Conservation (phyloP, 2,888 invertebrate species). For the Volucella inanis region DNA sequence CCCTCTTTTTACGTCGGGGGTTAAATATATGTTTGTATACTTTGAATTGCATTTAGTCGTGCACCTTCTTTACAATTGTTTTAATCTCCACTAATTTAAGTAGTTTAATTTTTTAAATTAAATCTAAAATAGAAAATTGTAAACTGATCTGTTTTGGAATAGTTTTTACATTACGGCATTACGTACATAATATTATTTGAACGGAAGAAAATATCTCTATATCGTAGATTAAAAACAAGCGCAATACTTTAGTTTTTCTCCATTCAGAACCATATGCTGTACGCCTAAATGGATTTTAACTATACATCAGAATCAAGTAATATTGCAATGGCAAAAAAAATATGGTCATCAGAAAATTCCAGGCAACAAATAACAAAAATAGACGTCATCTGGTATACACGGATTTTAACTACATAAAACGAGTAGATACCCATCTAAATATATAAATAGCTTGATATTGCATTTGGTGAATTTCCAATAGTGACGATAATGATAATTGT, state of each 20-base stretch:
- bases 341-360: conserved; percentile 30
- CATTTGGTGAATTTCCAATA: conserved; percentile 67
- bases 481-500: conserved; percentile 22
- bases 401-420: conserved; percentile 39
- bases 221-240: background rate
- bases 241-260: conserved; percentile 31
- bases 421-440: conserved; percentile 37
- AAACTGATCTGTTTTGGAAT: no score
- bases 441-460: conserved; percentile 47
- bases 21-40: no score
- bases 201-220: background rate
- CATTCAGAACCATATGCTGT: conserved; percentile 41
- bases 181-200: no score
- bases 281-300: conserved; percentile 43
- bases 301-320: conserved; percentile 3
- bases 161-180: no score
- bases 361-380: conserved; percentile 37
- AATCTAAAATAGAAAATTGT: no score
- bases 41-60: no score
- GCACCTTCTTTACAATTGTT: no score
- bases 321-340: conserved; percentile 25
- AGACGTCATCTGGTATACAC: conserved; percentile 44
- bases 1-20: no score
- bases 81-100: no score
- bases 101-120: no score